Evolutionary conservation across 2,888 invertebrate genomes (phyloP), one percentile per base, ranked within the genome.

Genomic region (Calliopum simillimum): DNA sequence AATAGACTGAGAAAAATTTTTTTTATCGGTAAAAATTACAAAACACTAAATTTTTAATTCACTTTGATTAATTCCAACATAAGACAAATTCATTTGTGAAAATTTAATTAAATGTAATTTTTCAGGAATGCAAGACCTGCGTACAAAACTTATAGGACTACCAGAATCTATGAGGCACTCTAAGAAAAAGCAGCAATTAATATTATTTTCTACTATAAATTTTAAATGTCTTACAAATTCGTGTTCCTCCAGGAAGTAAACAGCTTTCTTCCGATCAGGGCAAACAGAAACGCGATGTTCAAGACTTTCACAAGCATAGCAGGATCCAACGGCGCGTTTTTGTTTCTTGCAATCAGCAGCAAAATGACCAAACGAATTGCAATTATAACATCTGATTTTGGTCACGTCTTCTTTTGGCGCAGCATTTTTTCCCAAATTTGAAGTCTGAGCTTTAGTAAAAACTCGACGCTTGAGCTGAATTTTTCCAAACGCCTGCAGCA

Each of bases 91-190:
- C 47, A 47, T 47, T 47, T 47, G 47, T 47, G 6, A 47, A 47
- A 47, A 47, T 47, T 47, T n/a, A 47, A 47, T 47, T 47, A 47
- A 5, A 47, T 47, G 47, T 47, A 47, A 47, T 47, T 5, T 47
- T 47, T 47, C 47, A 47, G 47, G 47, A 47, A 47, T 47, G n/a
- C 47, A 47, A 47, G 47, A 47, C n/a, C 47, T 47, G 47, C 47
- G 47, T n/a, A 69, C 41, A 16, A 69, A 43, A 33, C 69, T 69
- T 47, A 63, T 23, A 14, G 63, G 69, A 33, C 64, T 64, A 14
- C 53, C 51, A 49, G 64, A 64, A 41, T 49, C 63, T 4, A 63
- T 43, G 33, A 62, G 46, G 46, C 62, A 44, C 23, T 62, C 47
- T 62, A 62, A n/a, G 43, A 62, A 44, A 14, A 62, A 43, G 47